Evolutionary conservation across 2,888 invertebrate genomes (phyloP).

Genomic region (Diarsia brunnea): DNA sequence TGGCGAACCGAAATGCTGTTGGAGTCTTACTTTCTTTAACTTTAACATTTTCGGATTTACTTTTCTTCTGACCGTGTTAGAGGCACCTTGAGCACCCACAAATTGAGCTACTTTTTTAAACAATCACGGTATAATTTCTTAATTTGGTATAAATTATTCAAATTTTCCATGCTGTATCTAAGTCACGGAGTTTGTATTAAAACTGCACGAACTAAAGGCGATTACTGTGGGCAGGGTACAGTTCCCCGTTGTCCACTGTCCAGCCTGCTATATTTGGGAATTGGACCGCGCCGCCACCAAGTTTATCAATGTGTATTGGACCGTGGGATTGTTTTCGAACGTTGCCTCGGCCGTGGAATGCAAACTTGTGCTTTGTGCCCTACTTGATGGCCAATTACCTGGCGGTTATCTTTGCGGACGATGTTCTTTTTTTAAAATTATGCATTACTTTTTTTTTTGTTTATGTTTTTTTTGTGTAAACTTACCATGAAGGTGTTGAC

Average conservation of each 20-base stretch:
- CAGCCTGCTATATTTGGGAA: slow-evolving; percentile 78
- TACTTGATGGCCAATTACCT: slow-evolving; percentile 71
- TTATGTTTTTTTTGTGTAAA: neutral
- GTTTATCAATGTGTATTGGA: slow-evolving; percentile 85
- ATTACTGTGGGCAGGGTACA: slow-evolving; percentile 63
- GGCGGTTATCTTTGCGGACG: slow-evolving; percentile 34
- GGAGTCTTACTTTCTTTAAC: slow-evolving; percentile 23
- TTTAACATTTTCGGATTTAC: neutral
- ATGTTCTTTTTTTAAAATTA: slow-evolving; percentile 35
- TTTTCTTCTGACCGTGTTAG: slow-evolving; percentile 2
- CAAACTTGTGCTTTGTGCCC: slow-evolving; percentile 73
- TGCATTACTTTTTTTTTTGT: slow-evolving; percentile 18
- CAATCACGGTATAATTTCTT: slow-evolving; percentile 3
- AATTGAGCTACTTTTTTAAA: slow-evolving; percentile 27
- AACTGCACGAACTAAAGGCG: slow-evolving; percentile 41
- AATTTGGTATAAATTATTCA: slow-evolving; percentile 23
- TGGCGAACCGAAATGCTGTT: slow-evolving; percentile 9
- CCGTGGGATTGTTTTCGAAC: slow-evolving; percentile 86
- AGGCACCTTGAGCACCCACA: slow-evolving; percentile 15
- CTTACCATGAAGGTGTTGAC: neutral
- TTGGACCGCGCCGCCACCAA: slow-evolving; percentile 78
- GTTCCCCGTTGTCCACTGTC: slow-evolving; percentile 66
- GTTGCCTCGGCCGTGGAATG: slow-evolving; percentile 74
- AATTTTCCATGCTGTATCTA: slow-evolving; percentile 26
- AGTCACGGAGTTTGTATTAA: slow-evolving; percentile 27